These are phyloP conservation scores for Noturus placidus DNA, from an alignment of 2,113 vertebrate genomes.

Conservation along the genomic window DNA sequence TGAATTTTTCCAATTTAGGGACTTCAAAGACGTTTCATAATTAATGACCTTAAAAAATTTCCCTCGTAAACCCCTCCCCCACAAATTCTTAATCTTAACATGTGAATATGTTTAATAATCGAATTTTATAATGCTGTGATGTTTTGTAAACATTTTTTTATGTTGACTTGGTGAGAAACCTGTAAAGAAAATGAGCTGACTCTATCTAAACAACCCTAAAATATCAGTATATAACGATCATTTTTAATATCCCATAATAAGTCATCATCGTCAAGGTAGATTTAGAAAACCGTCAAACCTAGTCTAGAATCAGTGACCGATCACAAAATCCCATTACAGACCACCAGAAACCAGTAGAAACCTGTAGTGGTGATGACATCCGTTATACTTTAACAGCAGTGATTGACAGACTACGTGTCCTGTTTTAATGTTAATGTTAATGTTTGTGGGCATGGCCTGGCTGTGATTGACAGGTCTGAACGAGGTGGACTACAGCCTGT, in stretches of 20 bases:
- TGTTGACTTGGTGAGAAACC: background rate
- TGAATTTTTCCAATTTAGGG: background rate
- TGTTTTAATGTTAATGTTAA: background rate
- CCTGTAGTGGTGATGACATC: background rate
- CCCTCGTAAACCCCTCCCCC: too few species aligned
- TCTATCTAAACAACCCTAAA: background rate
- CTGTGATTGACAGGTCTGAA: constrained; percentile 80
- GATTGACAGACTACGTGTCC: background rate
- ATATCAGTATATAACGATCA: background rate
- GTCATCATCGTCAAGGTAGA: background rate
- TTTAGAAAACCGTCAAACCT: background rate
- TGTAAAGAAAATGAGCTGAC: background rate
- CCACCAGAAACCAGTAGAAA: background rate
- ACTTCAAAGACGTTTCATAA: too few species aligned
- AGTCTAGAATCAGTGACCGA: background rate
- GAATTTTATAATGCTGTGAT: background rate
- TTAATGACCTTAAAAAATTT: background rate
- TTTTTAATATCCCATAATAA: background rate
- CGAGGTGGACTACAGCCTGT: constrained; percentile 93
- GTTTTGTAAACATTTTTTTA: background rate
- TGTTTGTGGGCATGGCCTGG: background rate
- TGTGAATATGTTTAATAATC: background rate
- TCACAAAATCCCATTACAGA: background rate
- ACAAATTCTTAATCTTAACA: background rate
- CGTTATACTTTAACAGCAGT: too few species aligned